phyloP scores from a whole-genome alignment of 1,140 invertebrate species.

The Drosophila bocqueti region DNA sequence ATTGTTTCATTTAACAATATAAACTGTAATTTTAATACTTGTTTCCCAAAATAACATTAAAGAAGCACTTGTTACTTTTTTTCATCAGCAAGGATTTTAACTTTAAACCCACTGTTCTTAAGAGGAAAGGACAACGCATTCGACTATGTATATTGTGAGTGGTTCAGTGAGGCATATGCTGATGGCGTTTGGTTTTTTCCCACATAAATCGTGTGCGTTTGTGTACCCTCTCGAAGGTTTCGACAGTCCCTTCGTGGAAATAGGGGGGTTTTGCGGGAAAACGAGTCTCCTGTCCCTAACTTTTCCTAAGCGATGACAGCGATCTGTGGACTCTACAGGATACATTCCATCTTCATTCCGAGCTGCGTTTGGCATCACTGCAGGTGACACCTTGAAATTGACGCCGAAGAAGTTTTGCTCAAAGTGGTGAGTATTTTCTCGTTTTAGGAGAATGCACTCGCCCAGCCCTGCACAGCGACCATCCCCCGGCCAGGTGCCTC shows the following conservation, averaged over 20 bases:
- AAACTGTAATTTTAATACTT: neutral
- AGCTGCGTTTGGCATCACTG: constrained; percentile 8
- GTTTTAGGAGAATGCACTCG: constrained; percentile 20
- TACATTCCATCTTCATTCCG: constrained; percentile 36
- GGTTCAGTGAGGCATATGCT: constrained; percentile 44
- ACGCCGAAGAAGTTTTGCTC: constrained; percentile 2
- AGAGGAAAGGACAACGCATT: constrained; percentile 27
- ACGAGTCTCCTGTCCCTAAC: neutral
- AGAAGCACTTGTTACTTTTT: too few species aligned
- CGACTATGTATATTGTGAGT: constrained; percentile 23
- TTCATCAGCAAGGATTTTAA: too few species aligned
- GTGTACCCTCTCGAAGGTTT: constrained; percentile 7
- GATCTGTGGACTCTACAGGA: constrained; percentile 22
- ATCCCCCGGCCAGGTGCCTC: neutral
- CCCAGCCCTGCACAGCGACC: neutral
- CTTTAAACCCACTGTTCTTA: neutral
- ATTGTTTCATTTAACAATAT: neutral
- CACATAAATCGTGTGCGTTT: constrained; percentile 18
- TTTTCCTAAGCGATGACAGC: constrained; percentile 23
- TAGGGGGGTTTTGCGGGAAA: neutral
- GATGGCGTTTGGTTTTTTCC: constrained; percentile 33
- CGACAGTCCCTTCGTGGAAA: constrained; percentile 12
- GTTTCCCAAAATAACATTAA: too few species aligned
- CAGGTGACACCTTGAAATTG: constrained; percentile 34
- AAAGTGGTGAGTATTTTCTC: neutral